Base-by-base conservation (phyloP, 1,140 invertebrate genomes). In the Drosophila auraria region DNA sequence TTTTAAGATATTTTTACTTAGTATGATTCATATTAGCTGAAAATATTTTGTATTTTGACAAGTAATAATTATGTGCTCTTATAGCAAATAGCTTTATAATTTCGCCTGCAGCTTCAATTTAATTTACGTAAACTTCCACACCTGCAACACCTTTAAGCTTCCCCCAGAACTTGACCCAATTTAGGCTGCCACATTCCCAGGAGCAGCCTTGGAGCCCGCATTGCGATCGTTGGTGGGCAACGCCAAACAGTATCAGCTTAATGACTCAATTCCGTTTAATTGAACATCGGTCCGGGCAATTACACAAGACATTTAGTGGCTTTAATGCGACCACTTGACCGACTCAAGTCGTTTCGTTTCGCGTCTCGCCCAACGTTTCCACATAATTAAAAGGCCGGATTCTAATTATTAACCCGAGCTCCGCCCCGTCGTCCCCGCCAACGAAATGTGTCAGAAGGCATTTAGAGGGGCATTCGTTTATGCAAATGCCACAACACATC, bases 191-290 rank as follows among this genome's bases (percentile, higher is more conserved):
- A 23, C 38, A 33, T 65, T 44, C 38, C 59, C 23, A 17, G 65
- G 36, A 69, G 23, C 44, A 45, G 38, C 62, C 58, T 30, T 71
- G 54, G 47, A 25, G 38, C 23, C 38, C 53, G 33, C 66, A 42
- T 59, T 42, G 38, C 66, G 70, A 20, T 44, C 65, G 36, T 42
- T 70, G 65, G 65, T 59, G 70, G 70, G 70, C 70, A 73, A 60
- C 44, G 54, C 45, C 70, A 51, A 61, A 70, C 75, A 62, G 56
- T 69, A 69, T 78, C 75, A 9, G 53, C 73, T 79, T 90, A 89
- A 89, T 89, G 74, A 90, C 82, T 89, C 84, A 84, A 89, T 89
- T 79, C 60, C 65, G 70, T 79, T 89, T 84, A 84, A 90, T 90
- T 82, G 83, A 89, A 79, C 84, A 87, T 80, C 74, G 74, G 68